phyloP scores from a whole-genome alignment of 2,888 invertebrate species.

The Eilema caniola region DNA sequence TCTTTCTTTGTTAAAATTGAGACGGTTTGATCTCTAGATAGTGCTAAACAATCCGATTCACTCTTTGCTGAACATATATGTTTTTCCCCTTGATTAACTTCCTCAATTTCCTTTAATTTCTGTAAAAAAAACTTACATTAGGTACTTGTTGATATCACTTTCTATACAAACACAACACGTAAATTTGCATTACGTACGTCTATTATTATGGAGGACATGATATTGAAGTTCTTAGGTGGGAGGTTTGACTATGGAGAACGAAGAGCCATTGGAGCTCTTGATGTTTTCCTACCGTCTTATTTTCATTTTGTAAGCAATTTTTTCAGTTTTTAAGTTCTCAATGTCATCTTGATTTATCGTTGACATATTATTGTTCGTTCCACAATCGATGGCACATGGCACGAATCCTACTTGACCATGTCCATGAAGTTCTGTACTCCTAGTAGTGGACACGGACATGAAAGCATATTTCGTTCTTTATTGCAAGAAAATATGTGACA shows the following conservation, averaged over 20 bases:
- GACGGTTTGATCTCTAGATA: conserved; percentile 2
- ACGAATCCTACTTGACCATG: no score
- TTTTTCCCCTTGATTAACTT: background rate
- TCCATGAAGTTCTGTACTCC: background rate
- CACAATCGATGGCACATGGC: background rate
- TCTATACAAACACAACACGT: background rate
- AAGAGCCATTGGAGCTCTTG: conserved; percentile 9
- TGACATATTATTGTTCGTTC: conserved; percentile 8
- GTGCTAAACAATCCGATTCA: background rate
- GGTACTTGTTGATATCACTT: background rate
- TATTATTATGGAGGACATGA: conserved; percentile 15
- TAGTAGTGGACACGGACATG: background rate
- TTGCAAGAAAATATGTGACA: no score
- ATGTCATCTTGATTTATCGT: background rate
- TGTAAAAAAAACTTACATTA: conserved; percentile 10
- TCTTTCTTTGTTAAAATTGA: conserved; percentile 2
- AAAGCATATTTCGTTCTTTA: no score
- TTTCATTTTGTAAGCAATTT: conserved; percentile 11
- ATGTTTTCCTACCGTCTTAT: background rate
- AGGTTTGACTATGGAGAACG: background rate
- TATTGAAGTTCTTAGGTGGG: background rate
- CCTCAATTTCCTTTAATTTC: conserved; percentile 20
- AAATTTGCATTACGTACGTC: background rate
- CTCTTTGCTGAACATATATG: background rate
- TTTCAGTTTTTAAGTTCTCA: background rate